Evolutionary conservation across 2,113 vertebrate species (phyloP), one percentile per base, ranked within the genome.

Genomic region (Channa argus): DNA sequence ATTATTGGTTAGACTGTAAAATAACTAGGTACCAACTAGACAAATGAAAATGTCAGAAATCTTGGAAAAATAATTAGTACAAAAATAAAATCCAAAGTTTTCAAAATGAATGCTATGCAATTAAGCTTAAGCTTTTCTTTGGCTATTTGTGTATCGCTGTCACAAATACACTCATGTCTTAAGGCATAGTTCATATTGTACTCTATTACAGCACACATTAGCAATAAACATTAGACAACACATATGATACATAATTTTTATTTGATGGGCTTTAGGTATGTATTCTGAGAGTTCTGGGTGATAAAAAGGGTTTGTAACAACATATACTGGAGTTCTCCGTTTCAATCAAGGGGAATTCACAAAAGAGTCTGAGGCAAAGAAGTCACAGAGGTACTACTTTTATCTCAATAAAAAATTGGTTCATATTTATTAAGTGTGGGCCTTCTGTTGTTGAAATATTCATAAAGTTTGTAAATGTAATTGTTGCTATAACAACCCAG

Each of bases 281-380:
- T 78, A 9, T 68, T 45, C 3, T 62, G 39, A 64, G 39, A 50
- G 11, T 24, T 65, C 2, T 49, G 54, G 63, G 46, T 54, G 11
- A 83, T 47, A 54, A 74, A 74, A 70, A 46, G 55, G 9, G 12
- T 24, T 34, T 4, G 12, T 3, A 45, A 14, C 10, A 33, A 47
- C 24, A 24, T 1, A 24, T 24, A 24, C 24, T 24, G 24, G 24
- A 24, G 24, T 24, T 24, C 24, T 24, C 24, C 1, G 24, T 24
- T 80, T 12, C 44, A 4, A 51, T 54, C 2, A 51, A 46, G 37
- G 59, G 36, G 13, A 64, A 53, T 64, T 63, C 50, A 24, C 33
- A 52, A 41, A 13, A n/a, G 55, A 47, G 14, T 15, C 58, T 74
- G 14, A 71, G 71, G 51, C 63, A 74, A 60, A 62, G 14, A 56